Base-by-base conservation (phyloP, 2,888 invertebrate genomes). In the Hesperia comma region DNA sequence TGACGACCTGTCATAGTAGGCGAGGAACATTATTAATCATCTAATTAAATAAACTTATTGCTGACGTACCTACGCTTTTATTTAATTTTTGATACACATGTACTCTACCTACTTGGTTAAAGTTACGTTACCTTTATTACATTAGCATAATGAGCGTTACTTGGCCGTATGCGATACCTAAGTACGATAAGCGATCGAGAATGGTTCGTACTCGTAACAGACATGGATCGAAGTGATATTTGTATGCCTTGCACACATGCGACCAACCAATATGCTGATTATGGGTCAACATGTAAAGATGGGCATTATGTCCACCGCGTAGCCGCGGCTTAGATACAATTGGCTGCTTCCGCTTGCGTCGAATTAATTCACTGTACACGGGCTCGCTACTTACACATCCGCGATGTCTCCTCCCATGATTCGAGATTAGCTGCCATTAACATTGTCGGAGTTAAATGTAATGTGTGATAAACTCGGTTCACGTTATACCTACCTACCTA, bases 271-370 rank as follows among this genome's bases (percentile, higher is more conserved):
- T 60, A 69, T 68, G 63, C 53, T 68, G 72, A 73, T 76, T 75
- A 71, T 71, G 74, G 74, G 75, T 74, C 75, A 75, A 76, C 76
- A 77, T 75, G 77, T 76, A 78, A 79, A 77, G 76, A 77, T 74
- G 76, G 75, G 69, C 72, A 74, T 75, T 76, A 74, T 76, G 67
- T 68, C 64, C 68, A 67, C 56, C 70, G 69, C 69, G 61, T 55
- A 69, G 71, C 72, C 73, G 72, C 76, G 80, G 79, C 82, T 85
- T 82, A 78, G 76, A 78, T 80, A 82, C 88, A 89, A 90, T 90
- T 90, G 90, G 85, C 75, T 77, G 80, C 82, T 86, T 90, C 90
- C 89, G 89, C 77, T 85, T 74, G 81, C 77, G 79, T 83, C 82
- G 82, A 85, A 85, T 82, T 81, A 82, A 84, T 84, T 82, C 79